Evolutionary conservation across 30 jellyfish, hydroid and myxozoan genomes (phyloP).

Genomic region (Cassiopea xamachana): DNA sequence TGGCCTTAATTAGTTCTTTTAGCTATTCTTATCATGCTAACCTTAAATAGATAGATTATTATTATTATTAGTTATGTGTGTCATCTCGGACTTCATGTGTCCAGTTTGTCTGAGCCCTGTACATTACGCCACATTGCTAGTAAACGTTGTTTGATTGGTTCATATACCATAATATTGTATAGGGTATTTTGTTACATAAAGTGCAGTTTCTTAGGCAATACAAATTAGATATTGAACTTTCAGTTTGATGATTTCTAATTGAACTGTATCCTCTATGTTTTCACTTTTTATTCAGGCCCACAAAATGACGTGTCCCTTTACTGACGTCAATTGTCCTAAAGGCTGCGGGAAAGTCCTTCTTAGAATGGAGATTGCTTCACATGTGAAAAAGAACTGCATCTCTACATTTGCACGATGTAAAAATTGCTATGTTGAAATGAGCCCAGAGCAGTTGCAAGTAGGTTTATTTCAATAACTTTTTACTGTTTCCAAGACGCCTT

Average conservation of each 20-base stretch:
- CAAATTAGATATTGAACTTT: not conserved
- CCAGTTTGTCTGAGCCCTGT: too few species aligned
- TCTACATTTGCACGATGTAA: conserved; percentile 46
- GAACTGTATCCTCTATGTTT: not conserved
- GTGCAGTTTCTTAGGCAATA: not conserved
- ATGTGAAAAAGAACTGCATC: conserved; percentile 45
- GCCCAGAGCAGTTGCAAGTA: conserved; percentile 55
- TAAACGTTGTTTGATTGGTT: too few species aligned
- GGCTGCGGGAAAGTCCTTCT: conserved; percentile 59
- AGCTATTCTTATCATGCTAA: too few species aligned
- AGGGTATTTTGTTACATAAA: not conserved
- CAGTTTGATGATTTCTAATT: not conserved
- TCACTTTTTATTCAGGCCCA: conserved; percentile 12
- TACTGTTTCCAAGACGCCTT: too few species aligned
- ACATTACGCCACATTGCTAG: too few species aligned
- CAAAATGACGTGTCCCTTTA: conserved; percentile 31
- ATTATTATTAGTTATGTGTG: too few species aligned
- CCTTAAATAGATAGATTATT: too few species aligned
- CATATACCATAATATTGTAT: not conserved
- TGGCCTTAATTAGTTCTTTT: too few species aligned
- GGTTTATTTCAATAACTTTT: too few species aligned
- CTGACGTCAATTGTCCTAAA: conserved; percentile 51
- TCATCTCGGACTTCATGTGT: too few species aligned
- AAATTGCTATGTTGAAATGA: conserved; percentile 61
- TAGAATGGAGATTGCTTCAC: conserved; percentile 31